phyloP scores from a whole-genome alignment of 2,888 invertebrate genomes.

The Rotaria magnacalcarata region DNA sequence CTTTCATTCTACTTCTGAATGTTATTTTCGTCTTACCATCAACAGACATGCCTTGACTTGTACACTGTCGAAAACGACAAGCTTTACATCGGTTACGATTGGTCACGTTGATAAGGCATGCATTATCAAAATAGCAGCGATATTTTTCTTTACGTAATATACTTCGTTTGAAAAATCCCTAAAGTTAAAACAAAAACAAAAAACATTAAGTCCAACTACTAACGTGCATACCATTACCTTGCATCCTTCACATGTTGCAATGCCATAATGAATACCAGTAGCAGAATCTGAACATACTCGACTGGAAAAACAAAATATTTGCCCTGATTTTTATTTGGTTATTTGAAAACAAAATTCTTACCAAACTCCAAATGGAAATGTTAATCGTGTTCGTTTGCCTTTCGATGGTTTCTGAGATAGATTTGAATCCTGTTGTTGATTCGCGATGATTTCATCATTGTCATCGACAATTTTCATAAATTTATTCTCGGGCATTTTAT shows the following conservation, averaged over 20 bases:
- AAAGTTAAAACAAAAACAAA: too few species aligned
- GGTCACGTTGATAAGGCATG: constrained; percentile 37
- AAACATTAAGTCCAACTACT: too few species aligned
- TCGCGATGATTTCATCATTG: background rate
- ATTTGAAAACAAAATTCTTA: background rate
- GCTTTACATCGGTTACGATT: constrained; percentile 46
- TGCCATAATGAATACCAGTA: constrained; percentile 57
- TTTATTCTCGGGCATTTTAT: background rate
- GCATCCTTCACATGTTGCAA: constrained; percentile 57
- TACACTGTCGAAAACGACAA: constrained; percentile 43
- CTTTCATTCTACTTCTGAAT: too few species aligned
- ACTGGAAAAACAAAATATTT: constrained; percentile 43
- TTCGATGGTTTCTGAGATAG: background rate
- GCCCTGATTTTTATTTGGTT: background rate
- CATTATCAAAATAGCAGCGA: constrained; percentile 41
- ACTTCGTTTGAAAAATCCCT: constrained; percentile 46
- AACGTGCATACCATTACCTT: constrained; percentile 51
- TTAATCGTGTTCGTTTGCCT: background rate
- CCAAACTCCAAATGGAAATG: constrained; percentile 34
- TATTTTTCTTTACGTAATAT: constrained; percentile 42
- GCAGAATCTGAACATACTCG: constrained; percentile 55
- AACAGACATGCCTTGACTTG: constrained; percentile 42
- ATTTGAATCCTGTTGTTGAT: background rate
- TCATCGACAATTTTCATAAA: background rate
- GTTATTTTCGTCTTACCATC: background rate